Conservation (phyloP, 2,113 vertebrate genomes). For the Erythrocercus mccallii region DNA sequence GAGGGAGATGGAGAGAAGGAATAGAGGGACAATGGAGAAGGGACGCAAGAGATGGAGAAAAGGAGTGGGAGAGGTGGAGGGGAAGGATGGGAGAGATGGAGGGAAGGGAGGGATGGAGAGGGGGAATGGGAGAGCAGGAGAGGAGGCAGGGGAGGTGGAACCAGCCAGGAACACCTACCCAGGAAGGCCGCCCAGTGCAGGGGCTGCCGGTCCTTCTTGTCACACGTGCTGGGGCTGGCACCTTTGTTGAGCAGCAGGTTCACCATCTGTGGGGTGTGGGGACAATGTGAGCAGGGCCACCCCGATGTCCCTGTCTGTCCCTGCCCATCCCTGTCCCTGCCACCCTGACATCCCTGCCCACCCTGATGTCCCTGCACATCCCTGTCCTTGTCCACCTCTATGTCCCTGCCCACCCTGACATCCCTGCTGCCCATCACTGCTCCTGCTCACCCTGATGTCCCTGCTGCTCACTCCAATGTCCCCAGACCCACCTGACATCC, state of each 20-base stretch:
- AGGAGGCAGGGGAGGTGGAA: accelerated
- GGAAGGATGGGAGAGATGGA: too few species aligned
- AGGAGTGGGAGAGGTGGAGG: too few species aligned
- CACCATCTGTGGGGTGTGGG: slow-evolving; percentile 78
- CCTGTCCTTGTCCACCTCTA: too few species aligned
- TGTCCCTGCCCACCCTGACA: too few species aligned
- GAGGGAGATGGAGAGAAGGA: too few species aligned
- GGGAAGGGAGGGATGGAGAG: too few species aligned
- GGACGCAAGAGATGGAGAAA: accelerated
- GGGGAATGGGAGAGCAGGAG: background rate
- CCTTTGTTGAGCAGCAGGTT: slow-evolving; percentile 89
- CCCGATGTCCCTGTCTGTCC: background rate
- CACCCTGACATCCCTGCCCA: background rate
- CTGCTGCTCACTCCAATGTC: too few species aligned
- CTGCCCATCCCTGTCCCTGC: background rate
- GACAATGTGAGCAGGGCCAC: background rate
- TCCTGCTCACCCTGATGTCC: background rate
- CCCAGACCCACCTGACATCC: too few species aligned
- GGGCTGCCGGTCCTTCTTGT: slow-evolving; percentile 91
- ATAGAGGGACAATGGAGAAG: too few species aligned
- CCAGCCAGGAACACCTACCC: slow-evolving; percentile 62
- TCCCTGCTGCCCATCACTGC: too few species aligned
- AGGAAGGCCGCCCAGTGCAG: slow-evolving; percentile 93
- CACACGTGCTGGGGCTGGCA: slow-evolving; percentile 84
- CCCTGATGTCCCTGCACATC: background rate